phyloP scores from a whole-genome alignment of 2,888 invertebrate genomes.

The Lamproptera curius region DNA sequence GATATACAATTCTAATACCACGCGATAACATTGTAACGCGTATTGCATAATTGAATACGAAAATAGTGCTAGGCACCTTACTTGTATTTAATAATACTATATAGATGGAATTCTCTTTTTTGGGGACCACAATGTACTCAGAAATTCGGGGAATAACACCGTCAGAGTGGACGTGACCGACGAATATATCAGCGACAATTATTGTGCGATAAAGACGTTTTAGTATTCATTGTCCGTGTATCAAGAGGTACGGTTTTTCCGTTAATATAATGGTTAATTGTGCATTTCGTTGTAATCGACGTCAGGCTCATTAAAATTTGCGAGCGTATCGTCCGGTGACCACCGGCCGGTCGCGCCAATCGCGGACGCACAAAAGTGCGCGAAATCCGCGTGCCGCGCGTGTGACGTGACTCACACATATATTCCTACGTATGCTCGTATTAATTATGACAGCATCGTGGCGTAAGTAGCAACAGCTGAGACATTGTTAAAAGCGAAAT shows the following conservation, averaged over 20 bases:
- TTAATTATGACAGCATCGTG: constrained; percentile 37
- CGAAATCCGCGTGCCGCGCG: constrained; percentile 52
- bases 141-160: too few relatives aligned
- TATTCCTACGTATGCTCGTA: constrained; percentile 49
- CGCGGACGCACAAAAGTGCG: constrained; percentile 66
- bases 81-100: too few relatives aligned
- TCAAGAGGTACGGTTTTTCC: constrained; percentile 28
- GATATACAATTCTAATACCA: constrained; percentile 41
- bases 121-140: too few relatives aligned
- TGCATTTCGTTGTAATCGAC: constrained; percentile 29
- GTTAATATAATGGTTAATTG: constrained; percentile 22
- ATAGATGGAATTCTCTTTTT: too few relatives aligned
- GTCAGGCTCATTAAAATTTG: constrained; percentile 33
- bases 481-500: constrained; percentile 20
- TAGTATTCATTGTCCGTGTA: constrained; percentile 20
- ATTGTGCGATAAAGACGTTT: constrained; percentile 6
- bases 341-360: constrained; percentile 40
- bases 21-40: constrained; percentile 23
- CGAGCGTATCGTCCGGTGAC: constrained; percentile 27
- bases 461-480: constrained; percentile 22
- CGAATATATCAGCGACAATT: constrained; percentile 2
- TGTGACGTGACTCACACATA: constrained; percentile 53
- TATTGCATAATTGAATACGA: too few relatives aligned
- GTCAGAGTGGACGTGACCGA: neutral
- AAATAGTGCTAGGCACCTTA: too few relatives aligned